A percentile compares a stretch with the other conserved stretches of the same genome.
These are phyloP conservation scores for Serranochromis macrocephalus DNA, from an alignment of 2,113 vertebrate species.

Conservation along the genomic window DNA sequence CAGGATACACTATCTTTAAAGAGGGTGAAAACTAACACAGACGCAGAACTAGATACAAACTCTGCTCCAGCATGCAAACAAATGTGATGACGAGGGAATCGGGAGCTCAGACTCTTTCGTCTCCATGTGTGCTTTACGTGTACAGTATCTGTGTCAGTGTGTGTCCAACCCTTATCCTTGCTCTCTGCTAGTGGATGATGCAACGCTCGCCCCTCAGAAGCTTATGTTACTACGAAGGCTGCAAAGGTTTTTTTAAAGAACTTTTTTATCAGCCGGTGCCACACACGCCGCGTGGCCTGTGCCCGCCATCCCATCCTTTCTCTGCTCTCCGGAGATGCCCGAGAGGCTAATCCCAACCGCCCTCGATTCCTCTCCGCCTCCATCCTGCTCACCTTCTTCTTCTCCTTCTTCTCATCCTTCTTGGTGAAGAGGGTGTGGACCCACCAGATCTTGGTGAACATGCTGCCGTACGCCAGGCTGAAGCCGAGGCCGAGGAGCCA, in stretches of 20 bases:
- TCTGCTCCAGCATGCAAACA: neutral
- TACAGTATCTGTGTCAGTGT: neutral
- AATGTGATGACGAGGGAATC: neutral
- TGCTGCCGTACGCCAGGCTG: conserved; percentile 91
- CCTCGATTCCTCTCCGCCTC: neutral
- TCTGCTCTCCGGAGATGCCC: neutral
- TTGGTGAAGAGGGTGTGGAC: conserved; percentile 95
- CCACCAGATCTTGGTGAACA: conserved; percentile 99
- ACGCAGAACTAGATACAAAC: neutral
- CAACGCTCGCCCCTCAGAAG: neutral
- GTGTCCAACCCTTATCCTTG: neutral
- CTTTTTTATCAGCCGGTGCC: conserved; percentile 37
- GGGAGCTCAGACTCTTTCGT: neutral
- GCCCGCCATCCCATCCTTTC: neutral
- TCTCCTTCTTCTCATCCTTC: conserved; percentile 94
- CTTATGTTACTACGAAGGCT: conserved; percentile 7
- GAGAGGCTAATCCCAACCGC: conserved; percentile 20
- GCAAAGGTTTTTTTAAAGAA: neutral
- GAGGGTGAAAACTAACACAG: neutral
- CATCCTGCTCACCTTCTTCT: conserved; percentile 82
- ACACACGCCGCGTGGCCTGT: conserved; percentile 8
- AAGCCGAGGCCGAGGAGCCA: conserved; percentile 92
- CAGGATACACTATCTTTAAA: conserved; percentile 40
- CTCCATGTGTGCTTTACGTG: neutral
- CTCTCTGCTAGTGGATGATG: neutral